Evolutionary conservation across 2,113 vertebrate species (phyloP), one percentile per base, ranked within the genome.

Genomic region (Entosphenus tridentatus): DNA sequence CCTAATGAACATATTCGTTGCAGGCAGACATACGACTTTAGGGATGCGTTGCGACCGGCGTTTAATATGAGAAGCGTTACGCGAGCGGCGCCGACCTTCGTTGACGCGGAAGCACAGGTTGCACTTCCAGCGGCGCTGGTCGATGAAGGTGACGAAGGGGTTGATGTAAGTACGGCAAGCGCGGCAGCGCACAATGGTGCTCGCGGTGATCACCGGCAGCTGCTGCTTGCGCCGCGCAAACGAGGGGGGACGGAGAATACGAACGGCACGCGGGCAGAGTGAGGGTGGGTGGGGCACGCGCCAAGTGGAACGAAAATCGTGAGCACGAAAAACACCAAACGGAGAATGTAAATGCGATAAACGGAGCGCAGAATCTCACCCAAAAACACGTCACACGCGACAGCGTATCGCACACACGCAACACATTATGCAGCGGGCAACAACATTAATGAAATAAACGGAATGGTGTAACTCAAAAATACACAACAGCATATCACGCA

Each of bases 161-260:
- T 97, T 97, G 71, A 97, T 97, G 71, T 97, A 97, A 0, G 92
- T 97, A 73, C 91, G 81, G 77, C 92, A 97, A 57, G 87, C 86
- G n/a, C 89, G 89, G 77, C 92, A 97, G 76, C 92, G 80, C 74
- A 97, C 92, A 11, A 97, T 97, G 69, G 86, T 92, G 74, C 86
- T 93, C 69, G 92, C 95, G 57, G 92, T 95, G 73, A 97, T 90
- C 77, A 97, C 91, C 11, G 92, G 92, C 75, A 95, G 77, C 75
- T 97, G 92, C 92, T 96, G 78, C 57, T 39, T 39, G 39, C 39
- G 6, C 39, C 39, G 39, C 39, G 39, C 39, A 39, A 39, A 39
- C 39, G 39, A 39, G 39, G 39, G 39, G 39, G 39, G 39, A 39
- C 39, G 39, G 39, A 39, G 39, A 39, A 39, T 39, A 39, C 39